Conservation (phyloP, 2,113 vertebrate genomes). For the Centropus unirufus region DNA sequence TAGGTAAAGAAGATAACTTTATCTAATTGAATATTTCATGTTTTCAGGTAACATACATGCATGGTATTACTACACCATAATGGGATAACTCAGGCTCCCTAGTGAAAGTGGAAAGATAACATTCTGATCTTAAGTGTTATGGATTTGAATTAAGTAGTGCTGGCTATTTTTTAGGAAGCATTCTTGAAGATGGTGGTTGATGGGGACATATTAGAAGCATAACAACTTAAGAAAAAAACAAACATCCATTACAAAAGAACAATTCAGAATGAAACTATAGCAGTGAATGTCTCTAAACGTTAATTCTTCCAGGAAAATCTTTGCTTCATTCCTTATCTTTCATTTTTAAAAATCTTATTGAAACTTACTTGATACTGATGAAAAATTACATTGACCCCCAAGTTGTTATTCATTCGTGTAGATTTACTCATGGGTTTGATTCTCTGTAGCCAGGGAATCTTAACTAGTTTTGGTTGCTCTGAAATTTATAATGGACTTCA, state of each 20-base stretch:
- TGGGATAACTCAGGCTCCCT: background rate
- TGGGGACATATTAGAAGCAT: background rate
- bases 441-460: background rate
- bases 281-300: background rate
- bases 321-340: background rate
- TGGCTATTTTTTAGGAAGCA: background rate
- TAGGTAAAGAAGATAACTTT: background rate
- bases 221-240: background rate
- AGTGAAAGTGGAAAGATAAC: background rate
- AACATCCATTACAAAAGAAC: background rate
- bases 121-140: background rate
- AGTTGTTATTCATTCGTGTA: background rate
- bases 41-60: background rate
- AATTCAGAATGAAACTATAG: background rate
- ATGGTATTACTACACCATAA: background rate
- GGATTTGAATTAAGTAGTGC: background rate
- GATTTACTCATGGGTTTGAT: slow-evolving; percentile 9
- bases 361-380: background rate
- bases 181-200: background rate
- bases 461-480: background rate
- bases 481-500: background rate
- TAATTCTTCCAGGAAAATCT: background rate
- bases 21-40: background rate
- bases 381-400: background rate
- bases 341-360: background rate